A percentile compares a stretch with the other conserved stretches of the same genome.
Evolutionary conservation across 2,888 invertebrate species (phyloP).

Genomic region (Eupithecia centaureata): DNA sequence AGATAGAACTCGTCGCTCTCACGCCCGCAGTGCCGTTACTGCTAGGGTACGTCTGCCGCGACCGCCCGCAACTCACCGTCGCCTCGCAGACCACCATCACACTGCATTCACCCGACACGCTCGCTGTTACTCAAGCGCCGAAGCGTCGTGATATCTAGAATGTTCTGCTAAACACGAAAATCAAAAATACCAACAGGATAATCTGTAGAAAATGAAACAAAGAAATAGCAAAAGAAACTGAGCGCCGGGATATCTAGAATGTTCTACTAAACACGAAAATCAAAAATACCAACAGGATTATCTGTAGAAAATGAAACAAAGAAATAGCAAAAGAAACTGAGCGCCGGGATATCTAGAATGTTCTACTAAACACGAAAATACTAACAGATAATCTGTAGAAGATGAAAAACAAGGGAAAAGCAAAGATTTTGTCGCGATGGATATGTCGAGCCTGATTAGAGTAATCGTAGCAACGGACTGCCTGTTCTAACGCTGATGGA

Average conservation of each 20-base stretch:
- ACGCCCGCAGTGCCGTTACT: conserved; percentile 64
- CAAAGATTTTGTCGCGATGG: background rate
- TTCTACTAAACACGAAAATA: background rate
- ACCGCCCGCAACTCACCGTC: conserved; percentile 56
- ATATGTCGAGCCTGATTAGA: background rate
- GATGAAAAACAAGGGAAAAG: background rate
- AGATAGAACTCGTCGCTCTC: conserved; percentile 68
- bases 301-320: background rate
- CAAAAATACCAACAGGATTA: background rate
- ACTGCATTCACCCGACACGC: conserved; percentile 68
- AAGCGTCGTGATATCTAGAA: conserved; percentile 33
- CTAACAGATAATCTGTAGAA: background rate
- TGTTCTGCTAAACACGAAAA: background rate
- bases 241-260: background rate
- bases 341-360: background rate
- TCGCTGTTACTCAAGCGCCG: conserved; percentile 27
- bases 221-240: no score
- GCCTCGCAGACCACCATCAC: conserved; percentile 77
- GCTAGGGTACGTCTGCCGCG: conserved; percentile 72
- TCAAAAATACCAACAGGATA: background rate
- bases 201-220: background rate
- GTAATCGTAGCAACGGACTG: no score
- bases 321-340: no score
- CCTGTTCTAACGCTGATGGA: no score
- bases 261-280: background rate